Percentiles rank a stretch among this genome's conserved stretches.
Evolutionary conservation across 2,113 vertebrate genomes (phyloP).

Genomic region (Machaerirhynchus nigripectus): DNA sequence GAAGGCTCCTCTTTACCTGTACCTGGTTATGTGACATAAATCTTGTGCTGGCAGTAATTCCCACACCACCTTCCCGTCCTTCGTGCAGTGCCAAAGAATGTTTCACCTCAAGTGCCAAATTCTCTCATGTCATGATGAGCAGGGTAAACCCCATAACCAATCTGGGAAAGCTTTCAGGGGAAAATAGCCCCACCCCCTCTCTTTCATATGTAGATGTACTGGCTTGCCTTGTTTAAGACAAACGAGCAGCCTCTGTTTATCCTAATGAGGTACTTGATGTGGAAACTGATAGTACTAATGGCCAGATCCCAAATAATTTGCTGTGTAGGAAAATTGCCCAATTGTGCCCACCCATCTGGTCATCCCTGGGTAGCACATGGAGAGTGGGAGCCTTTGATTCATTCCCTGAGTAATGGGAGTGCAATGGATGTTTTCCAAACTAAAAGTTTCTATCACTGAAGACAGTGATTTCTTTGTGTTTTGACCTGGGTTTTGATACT

Average conservation of each 20-base stretch:
- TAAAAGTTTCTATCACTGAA: neutral
- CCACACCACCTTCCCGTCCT: neutral
- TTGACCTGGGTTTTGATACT: neutral
- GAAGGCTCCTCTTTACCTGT: neutral
- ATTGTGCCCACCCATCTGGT: neutral
- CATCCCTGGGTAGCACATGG: neutral
- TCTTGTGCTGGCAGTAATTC: neutral
- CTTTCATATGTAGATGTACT: neutral
- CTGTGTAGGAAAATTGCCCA: neutral
- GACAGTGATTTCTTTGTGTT: neutral
- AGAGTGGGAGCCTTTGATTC: neutral
- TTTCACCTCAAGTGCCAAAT: neutral
- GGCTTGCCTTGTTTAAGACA: neutral
- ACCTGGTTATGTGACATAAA: neutral
- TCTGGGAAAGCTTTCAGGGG: neutral
- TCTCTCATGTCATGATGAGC: neutral
- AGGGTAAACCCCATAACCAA: neutral
- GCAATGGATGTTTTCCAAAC: neutral
- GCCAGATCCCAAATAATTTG: neutral
- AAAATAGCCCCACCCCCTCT: too few species aligned
- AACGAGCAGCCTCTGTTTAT: neutral
- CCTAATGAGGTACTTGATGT: neutral
- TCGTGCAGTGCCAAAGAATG: neutral
- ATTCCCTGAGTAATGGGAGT: neutral
- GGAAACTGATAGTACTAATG: neutral